These are phyloP conservation scores for Megalops atlanticus DNA, from an alignment of 2,113 vertebrate species.

Conservation along the genomic window DNA sequence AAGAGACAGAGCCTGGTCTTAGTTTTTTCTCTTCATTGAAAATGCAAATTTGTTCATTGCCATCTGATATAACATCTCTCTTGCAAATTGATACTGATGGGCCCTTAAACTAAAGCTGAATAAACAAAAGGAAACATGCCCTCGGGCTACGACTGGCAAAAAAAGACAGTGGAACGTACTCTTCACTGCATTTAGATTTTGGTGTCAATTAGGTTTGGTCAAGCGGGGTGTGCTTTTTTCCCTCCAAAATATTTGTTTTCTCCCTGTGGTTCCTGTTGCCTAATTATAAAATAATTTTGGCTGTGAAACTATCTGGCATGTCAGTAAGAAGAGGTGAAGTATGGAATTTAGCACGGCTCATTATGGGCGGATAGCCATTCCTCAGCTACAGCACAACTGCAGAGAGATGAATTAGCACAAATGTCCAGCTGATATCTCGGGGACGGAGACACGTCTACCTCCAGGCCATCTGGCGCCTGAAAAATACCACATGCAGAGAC, in stretches of 20 bases:
- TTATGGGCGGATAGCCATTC: background rate
- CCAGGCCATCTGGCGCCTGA: background rate
- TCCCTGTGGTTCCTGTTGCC: slow-evolving; percentile 9
- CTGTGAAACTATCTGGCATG: slow-evolving; percentile 25
- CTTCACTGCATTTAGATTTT: slow-evolving; percentile 50
- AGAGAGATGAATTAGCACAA: background rate
- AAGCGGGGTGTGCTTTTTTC: background rate
- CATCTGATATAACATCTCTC: slow-evolving; percentile 41
- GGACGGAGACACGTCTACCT: no score
- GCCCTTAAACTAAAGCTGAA: slow-evolving; percentile 47
- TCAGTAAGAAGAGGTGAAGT: background rate
- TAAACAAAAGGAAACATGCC: slow-evolving; percentile 51
- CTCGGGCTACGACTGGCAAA: slow-evolving; percentile 43
- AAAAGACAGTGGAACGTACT: slow-evolving; percentile 21
- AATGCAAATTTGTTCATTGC: slow-evolving; percentile 46
- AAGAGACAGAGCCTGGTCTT: background rate
- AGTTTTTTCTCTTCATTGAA: slow-evolving; percentile 50
- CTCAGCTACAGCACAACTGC: background rate
- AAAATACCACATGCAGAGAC: background rate
- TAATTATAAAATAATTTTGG: slow-evolving; percentile 29
- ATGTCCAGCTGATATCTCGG: background rate
- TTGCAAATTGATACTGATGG: slow-evolving; percentile 57
- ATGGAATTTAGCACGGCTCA: background rate
- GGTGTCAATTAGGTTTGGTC: slow-evolving; percentile 50
- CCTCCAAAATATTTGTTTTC: slow-evolving; percentile 16